phyloP scores from a whole-genome alignment of 2,113 vertebrate species.

The Antidorcas marsupialis region DNA sequence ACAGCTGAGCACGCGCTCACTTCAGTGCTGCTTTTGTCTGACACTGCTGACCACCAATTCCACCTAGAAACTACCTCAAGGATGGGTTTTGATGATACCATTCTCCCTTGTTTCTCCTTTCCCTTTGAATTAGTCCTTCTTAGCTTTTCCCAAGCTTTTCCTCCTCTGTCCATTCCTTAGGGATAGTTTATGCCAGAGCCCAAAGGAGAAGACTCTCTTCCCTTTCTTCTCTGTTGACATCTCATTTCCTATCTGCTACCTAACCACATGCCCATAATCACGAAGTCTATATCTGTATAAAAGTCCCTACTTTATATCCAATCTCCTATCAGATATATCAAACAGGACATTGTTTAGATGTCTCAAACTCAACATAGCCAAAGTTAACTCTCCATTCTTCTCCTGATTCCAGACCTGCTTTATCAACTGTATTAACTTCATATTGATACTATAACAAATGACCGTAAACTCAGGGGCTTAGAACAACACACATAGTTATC shows the following conservation, averaged over 20 bases:
- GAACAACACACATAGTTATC: not conserved
- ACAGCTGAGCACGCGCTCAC: not conserved
- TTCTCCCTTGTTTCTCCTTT: not conserved
- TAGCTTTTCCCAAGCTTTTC: not conserved
- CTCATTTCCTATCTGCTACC: not conserved
- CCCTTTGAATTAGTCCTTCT: not conserved
- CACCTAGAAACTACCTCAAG: not conserved
- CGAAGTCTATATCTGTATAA: not conserved
- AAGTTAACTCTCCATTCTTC: not conserved
- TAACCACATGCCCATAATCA: not conserved
- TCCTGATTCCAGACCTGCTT: not conserved
- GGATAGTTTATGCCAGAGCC: not conserved
- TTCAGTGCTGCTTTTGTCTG: not conserved
- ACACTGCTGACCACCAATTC: not conserved
- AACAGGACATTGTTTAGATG: not conserved
- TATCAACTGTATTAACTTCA: not conserved
- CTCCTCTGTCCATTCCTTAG: not conserved
- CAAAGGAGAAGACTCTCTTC: not conserved
- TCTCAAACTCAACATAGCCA: not conserved
- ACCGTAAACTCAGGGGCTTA: not conserved
- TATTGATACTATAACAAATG: not conserved
- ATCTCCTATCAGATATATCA: not conserved
- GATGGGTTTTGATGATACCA: not conserved
- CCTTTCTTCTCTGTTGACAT: not conserved
- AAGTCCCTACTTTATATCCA: too few relatives aligned